These are phyloP conservation scores for Rhinopomastus cyanomelas DNA, from an alignment of 2,113 vertebrate species.

Conservation along the genomic window DNA sequence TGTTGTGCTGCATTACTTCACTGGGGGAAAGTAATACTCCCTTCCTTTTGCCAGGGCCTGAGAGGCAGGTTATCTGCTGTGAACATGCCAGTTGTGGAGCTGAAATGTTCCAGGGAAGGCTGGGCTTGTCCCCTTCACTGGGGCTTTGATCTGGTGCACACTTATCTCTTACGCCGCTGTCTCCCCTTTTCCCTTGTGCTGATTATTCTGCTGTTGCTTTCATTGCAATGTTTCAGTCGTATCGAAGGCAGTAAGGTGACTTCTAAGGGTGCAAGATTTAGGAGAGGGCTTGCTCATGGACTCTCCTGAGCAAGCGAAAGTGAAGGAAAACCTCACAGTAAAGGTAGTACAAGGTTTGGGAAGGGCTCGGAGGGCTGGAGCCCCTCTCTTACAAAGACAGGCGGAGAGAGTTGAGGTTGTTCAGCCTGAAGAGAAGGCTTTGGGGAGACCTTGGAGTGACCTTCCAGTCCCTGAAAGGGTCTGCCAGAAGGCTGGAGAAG, in stretches of 20 bases:
- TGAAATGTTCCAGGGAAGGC: not conserved
- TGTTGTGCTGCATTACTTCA: slow-evolving; percentile 60
- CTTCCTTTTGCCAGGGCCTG: not conserved
- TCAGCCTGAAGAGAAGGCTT: no score
- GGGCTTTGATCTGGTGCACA: not conserved
- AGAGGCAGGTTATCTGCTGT: slow-evolving; percentile 8
- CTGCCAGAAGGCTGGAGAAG: no score
- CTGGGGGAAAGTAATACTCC: slow-evolving; percentile 24
- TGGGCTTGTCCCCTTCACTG: not conserved
- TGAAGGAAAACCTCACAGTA: not conserved
- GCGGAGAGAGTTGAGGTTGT: no score
- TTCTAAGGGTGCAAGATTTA: fast-evolving
- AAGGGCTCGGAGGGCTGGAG: not conserved
- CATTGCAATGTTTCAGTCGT: not conserved
- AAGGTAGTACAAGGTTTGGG: not conserved
- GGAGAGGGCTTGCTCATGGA: fast-evolving
- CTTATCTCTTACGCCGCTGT: not conserved
- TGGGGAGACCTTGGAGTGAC: no score
- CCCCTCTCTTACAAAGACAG: no score
- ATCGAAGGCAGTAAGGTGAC: fast-evolving
- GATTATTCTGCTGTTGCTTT: not conserved
- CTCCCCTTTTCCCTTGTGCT: not conserved
- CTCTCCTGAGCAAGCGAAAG: not conserved
- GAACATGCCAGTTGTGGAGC: not conserved
- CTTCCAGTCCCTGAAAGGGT: no score